phyloP scores from a whole-genome alignment of 2,113 vertebrate genomes.

The Paracanthobrama guichenoti region DNA sequence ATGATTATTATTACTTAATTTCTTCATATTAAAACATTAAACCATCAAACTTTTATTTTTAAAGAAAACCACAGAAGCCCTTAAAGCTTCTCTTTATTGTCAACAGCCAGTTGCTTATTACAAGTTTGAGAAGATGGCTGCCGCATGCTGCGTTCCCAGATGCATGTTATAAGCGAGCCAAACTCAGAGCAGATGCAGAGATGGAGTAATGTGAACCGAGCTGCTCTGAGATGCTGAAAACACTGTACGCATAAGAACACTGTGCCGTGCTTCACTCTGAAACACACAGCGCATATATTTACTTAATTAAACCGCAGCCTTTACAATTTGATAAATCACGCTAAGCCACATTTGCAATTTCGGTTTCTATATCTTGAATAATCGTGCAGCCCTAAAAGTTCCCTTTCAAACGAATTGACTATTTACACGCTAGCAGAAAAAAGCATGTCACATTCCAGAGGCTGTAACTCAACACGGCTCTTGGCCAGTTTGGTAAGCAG shows the following conservation, averaged over 20 bases:
- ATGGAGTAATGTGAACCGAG: not conserved
- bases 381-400: not conserved
- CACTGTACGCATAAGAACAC: not conserved
- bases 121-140: not conserved
- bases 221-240: not conserved
- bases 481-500: constrained; percentile 5
- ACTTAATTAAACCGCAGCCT: not conserved
- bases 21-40: not conserved
- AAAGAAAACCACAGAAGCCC: not conserved
- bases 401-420: not conserved
- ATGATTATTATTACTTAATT: not conserved
- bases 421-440: constrained; percentile 2
- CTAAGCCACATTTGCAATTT: not conserved
- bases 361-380: not conserved
- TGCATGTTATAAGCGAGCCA: not conserved
- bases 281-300: not conserved
- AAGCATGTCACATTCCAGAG: not conserved
- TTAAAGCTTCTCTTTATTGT: not conserved
- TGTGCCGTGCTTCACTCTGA: not conserved
- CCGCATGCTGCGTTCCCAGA: not conserved
- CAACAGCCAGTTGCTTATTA: not conserved
- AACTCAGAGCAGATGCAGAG: not conserved
- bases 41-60: not conserved
- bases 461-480: constrained; percentile 5
- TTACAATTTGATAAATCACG: not conserved